Evolutionary conservation across 1,140 invertebrate species (phyloP).

Genomic region (Neuroterus valhalla): DNA sequence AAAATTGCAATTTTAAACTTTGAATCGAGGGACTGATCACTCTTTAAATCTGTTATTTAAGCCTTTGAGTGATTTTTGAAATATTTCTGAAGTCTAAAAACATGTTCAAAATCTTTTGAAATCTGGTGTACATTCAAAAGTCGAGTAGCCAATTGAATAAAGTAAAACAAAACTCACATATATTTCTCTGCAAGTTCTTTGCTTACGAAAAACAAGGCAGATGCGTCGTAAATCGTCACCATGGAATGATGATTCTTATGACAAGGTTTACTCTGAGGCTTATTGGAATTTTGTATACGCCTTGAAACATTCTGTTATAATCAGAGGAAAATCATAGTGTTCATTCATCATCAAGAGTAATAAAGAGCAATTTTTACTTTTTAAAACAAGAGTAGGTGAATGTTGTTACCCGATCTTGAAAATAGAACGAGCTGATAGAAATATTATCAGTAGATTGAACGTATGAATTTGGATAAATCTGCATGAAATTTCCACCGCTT

Average conservation of each 20-base stretch:
- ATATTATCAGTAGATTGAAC: slow-evolving; percentile 75
- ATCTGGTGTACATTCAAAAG: too few species aligned
- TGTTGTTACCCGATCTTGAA: slow-evolving; percentile 82
- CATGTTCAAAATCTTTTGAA: too few species aligned
- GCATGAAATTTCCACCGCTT: slow-evolving; percentile 70
- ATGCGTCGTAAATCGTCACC: slow-evolving; percentile 88
- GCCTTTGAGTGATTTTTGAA: too few species aligned
- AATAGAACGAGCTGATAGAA: slow-evolving; percentile 85
- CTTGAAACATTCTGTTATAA: slow-evolving; percentile 74
- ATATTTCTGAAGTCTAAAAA: too few species aligned
- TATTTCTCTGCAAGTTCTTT: slow-evolving; percentile 89
- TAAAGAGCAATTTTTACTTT: too few species aligned
- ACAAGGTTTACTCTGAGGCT: slow-evolving; percentile 59
- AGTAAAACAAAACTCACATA: slow-evolving; percentile 76
- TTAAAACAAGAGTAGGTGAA: not conserved
- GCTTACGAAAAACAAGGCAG: slow-evolving; percentile 85
- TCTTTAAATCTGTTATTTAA: too few species aligned
- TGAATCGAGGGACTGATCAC: too few species aligned
- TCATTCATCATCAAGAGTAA: too few species aligned
- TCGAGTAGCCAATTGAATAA: too few species aligned
- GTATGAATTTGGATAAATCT: slow-evolving; percentile 75
- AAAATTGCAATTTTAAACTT: too few species aligned
- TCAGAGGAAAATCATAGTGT: not conserved
- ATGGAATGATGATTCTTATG: slow-evolving; percentile 77
- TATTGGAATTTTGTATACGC: slow-evolving; percentile 63